Evolutionary conservation across 2,797 vertebrate species (phyloP).

Genomic region (Centropyge bicolor): DNA sequence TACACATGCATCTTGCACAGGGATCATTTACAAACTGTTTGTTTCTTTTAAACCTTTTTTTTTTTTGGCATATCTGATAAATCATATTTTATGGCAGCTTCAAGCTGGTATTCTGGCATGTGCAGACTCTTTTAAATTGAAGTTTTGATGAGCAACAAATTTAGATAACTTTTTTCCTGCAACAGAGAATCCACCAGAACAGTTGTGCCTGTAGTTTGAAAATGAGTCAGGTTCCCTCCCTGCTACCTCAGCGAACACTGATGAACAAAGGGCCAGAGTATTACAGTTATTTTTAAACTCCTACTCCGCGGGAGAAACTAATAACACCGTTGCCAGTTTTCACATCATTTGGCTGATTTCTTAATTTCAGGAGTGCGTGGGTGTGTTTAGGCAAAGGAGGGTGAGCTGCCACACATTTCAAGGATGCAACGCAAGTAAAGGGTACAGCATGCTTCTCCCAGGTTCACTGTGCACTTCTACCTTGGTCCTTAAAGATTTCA

Average conservation of each 20-base stretch:
- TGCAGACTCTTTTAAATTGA: constrained; percentile 35
- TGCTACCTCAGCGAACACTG: constrained; percentile 33
- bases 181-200: constrained; percentile 41
- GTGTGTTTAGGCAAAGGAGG: constrained; percentile 38
- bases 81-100: constrained; percentile 67
- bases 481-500: constrained; percentile 55
- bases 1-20: constrained; percentile 76
- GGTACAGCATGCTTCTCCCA: constrained; percentile 66
- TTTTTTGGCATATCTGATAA: constrained; percentile 67
- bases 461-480: constrained; percentile 64
- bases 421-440: constrained; percentile 54
- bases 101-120: constrained; percentile 62
- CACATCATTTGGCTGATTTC: constrained; percentile 16
- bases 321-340: constrained; percentile 34
- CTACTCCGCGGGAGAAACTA: constrained; percentile 30
- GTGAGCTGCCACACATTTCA: constrained; percentile 57
- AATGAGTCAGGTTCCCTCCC: constrained; percentile 40
- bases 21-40: constrained; percentile 60
- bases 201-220: constrained; percentile 23
- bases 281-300: constrained; percentile 7
- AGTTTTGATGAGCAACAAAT: constrained; percentile 42
- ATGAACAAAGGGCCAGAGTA: constrained; percentile 23
- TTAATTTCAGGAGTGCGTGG: constrained; percentile 30
- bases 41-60: constrained; percentile 25
- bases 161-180: constrained; percentile 18